Evolutionary conservation across 2,888 invertebrate genomes (phyloP).

Genomic region (Trissolcus brochymenae): DNA sequence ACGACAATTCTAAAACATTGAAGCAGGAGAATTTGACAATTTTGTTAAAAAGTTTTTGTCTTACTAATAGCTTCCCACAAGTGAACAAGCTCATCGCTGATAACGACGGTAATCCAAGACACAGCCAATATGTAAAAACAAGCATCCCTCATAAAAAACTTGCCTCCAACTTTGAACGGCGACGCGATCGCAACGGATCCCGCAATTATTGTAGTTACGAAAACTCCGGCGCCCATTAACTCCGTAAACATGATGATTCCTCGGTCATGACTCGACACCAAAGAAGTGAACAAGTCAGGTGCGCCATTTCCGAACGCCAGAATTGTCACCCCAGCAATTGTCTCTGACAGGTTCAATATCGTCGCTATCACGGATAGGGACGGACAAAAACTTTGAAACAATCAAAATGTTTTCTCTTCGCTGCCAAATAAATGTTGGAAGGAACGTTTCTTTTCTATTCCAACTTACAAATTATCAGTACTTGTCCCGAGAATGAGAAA

Average conservation of each 20-base stretch:
- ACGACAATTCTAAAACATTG: no score
- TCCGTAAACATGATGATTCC: conserved; percentile 75
- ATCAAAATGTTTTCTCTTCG: neutral
- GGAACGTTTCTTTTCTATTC: neutral
- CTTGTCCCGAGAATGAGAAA: conserved; percentile 79
- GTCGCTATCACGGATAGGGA: conserved; percentile 77
- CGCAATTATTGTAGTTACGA: conserved; percentile 80
- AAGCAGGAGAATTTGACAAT: no score
- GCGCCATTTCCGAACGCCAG: conserved; percentile 85
- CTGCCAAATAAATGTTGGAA: neutral
- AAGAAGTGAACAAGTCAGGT: conserved; percentile 82
- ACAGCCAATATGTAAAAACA: conserved; percentile 74
- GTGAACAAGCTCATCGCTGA: conserved; percentile 75
- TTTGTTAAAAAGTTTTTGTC: no score
- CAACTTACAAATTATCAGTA: conserved; percentile 79
- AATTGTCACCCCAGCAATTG: conserved; percentile 82
- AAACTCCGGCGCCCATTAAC: conserved; percentile 79
- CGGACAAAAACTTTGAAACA: conserved; percentile 78
- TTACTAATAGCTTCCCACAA: conserved; percentile 77
- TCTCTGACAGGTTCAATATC: conserved; percentile 77
- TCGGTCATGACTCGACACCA: conserved; percentile 77
- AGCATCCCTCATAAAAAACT: conserved; percentile 67
- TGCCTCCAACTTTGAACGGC: conserved; percentile 77
- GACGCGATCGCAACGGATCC: conserved; percentile 78
- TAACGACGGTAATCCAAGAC: conserved; percentile 77